Conservation (phyloP, 1,140 invertebrate genomes). For the Trichonephila clavipes region DNA sequence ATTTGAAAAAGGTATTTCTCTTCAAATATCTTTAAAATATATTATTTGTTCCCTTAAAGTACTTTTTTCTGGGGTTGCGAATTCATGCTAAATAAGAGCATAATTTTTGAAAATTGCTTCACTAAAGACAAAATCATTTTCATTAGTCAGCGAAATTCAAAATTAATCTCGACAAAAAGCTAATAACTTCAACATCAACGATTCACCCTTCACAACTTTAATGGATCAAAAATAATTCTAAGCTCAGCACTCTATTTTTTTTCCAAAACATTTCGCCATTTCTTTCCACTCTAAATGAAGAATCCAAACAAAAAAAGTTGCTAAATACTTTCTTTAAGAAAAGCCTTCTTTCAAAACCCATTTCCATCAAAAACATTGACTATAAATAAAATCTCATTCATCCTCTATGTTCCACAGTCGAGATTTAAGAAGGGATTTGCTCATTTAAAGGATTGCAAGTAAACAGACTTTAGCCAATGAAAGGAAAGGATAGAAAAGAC, state of each 20-base stretch:
- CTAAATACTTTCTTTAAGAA: not conserved
- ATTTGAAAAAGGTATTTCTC: no score
- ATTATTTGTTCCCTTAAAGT: no score
- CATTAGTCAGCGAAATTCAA: not conserved
- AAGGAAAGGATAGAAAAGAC: not conserved
- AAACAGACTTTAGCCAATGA: slow-evolving; percentile 38
- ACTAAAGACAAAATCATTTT: not conserved
- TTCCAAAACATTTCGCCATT: not conserved
- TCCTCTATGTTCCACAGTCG: not conserved
- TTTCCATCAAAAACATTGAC: slow-evolving; percentile 4
- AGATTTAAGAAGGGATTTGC: slow-evolving; percentile 47
- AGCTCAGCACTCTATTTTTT: not conserved
- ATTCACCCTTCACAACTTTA: not conserved
- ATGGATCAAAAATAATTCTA: not conserved
- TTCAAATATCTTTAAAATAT: no score
- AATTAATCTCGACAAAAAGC: not conserved
- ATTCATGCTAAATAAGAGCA: no score
- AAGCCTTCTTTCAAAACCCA: not conserved
- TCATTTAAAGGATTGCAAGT: slow-evolving; percentile 41
- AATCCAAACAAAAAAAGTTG: not conserved
- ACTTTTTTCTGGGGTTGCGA: no score
- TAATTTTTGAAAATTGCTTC: no score
- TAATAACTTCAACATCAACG: not conserved
- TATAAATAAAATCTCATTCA: not conserved
- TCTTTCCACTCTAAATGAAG: not conserved